Evolutionary conservation across 2,797 vertebrate species (phyloP).

Genomic region (Phalloptychus januarius): DNA sequence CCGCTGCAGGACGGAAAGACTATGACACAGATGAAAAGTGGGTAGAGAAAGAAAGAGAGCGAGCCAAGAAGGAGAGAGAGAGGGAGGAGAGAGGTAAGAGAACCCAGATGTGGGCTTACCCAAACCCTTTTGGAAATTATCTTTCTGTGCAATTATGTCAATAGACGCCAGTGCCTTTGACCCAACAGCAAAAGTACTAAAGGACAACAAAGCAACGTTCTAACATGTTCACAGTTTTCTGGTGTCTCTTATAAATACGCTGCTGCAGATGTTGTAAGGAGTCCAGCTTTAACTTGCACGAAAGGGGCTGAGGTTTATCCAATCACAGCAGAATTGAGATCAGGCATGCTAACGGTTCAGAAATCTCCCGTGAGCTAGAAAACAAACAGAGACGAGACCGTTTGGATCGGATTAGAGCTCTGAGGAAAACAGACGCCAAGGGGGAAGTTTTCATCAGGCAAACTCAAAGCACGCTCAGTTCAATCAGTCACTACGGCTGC

Average conservation of each 20-base stretch:
- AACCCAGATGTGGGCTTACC: conserved; percentile 46
- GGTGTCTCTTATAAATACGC: conserved; percentile 17
- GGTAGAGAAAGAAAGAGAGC: conserved; percentile 73
- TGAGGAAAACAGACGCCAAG: conserved; percentile 25
- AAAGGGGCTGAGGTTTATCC: conserved; percentile 22
- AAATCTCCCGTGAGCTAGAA: conserved; percentile 26
- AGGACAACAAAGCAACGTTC: conserved; percentile 46
- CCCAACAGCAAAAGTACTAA: conserved; percentile 39
- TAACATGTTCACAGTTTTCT: conserved; percentile 3
- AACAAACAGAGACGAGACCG: conserved; percentile 13
- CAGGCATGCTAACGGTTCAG: conserved; percentile 10
- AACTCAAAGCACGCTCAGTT: conserved; percentile 2
- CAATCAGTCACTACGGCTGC: conserved; percentile 16
- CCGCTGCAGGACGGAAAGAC: conserved; percentile 59
- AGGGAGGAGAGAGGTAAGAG: conserved; percentile 78
- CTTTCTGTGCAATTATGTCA: conserved; percentile 25
- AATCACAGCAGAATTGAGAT: conserved; percentile 33
- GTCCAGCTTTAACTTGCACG: conserved; percentile 26
- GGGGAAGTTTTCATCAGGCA: conserved; percentile 26
- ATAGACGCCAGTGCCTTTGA: conserved; percentile 44
- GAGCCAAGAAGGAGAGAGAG: conserved; percentile 69
- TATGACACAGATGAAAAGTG: conserved; percentile 75
- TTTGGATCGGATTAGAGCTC: conserved; percentile 40
- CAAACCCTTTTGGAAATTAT: conserved; percentile 25
- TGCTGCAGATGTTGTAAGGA: conserved; percentile 50